Percentiles rank a stretch among this genome's conserved stretches.
phyloP scores from a whole-genome alignment of 2,888 invertebrate genomes.

The Lapara coniferarum region DNA sequence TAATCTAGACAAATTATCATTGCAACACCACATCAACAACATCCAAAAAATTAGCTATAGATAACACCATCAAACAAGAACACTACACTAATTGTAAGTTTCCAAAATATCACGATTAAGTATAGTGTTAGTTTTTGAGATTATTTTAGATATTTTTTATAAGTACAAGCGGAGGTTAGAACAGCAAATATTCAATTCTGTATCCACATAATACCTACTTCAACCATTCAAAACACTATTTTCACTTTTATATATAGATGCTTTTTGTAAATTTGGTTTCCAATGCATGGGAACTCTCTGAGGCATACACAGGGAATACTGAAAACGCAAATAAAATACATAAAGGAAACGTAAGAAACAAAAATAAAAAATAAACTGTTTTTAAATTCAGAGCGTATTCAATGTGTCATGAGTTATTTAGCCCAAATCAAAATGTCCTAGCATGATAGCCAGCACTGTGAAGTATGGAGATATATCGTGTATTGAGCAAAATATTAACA shows the following conservation, averaged over 20 bases:
- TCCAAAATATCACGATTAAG: constrained; percentile 25
- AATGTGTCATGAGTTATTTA: constrained; percentile 24
- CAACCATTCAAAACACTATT: constrained; percentile 84
- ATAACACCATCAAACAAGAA: constrained; percentile 76
- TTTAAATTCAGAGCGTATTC: background rate
- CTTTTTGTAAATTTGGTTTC: constrained; percentile 83
- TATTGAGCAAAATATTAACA: constrained; percentile 27
- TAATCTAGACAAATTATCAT: constrained; percentile 72
- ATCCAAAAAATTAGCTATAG: constrained; percentile 77
- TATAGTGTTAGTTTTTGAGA: constrained; percentile 19
- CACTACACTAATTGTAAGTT: constrained; percentile 65
- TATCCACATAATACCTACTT: constrained; percentile 72
- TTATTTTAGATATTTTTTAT: constrained; percentile 35
- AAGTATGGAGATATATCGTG: constrained; percentile 27
- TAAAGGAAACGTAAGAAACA: constrained; percentile 37
- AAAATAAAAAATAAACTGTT: constrained; percentile 28
- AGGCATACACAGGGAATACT: constrained; percentile 83
- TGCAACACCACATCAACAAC: constrained; percentile 81
- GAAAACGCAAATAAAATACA: constrained; percentile 60
- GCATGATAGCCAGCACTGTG: constrained; percentile 21
- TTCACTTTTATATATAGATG: constrained; percentile 83
- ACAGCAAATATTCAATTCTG: constrained; percentile 15
- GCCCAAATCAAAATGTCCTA: constrained; percentile 21
- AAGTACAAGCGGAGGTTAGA: constrained; percentile 33
- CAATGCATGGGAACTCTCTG: constrained; percentile 83